Base-by-base conservation (phyloP, 2,888 invertebrate genomes). In the Lathronympha strigana region DNA sequence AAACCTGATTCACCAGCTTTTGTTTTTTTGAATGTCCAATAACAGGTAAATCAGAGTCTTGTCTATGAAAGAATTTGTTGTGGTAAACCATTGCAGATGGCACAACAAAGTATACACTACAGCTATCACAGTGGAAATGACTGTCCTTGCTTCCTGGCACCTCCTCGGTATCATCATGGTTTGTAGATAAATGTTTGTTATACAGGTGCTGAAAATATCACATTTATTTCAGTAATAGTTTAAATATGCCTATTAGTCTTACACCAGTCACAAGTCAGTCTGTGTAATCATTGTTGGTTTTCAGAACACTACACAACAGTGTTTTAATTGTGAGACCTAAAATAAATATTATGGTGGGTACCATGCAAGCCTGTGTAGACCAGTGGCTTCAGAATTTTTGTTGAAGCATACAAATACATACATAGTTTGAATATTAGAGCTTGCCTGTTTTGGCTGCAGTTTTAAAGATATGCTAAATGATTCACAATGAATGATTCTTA, bases 61-160 rank as follows among this genome's bases (percentile, higher is more conserved):
- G 87, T 15, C 90, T 79, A 76, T 92, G 92, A 67, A 87, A 92
- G 69, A 88, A 92, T 69, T 86, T 90, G 62, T 90, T 92, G 73
- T 95, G 95, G 75, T 94, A 94, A 62, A 92, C 78, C 78, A 94
- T 91, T 0, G 94, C 94, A 47, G 92, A 86, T 3, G 90, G 80
- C 33, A 91, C 82, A 73, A 89, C 92, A 79, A 95, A 95, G 61
- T 91, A 81, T 9, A 93, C 93, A 71, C 90, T 83, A 72, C 95
- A 95, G 53, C 88, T 86, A 61, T 93, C 89, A 76, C 94, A 95
- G 31, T 83, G 84, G 53, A 90, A 88, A 19, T 74, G 72, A n/a
- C 71, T 82, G 1, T 76, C 71, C 21, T 67, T 11, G 57, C 43
- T 51, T 4, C 58, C 63, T 5, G 54, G 71, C 19, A n/a, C 71